These are phyloP conservation scores for Perizoma affinitatum DNA, from an alignment of 2,888 invertebrate genomes.

Conservation along the genomic window DNA sequence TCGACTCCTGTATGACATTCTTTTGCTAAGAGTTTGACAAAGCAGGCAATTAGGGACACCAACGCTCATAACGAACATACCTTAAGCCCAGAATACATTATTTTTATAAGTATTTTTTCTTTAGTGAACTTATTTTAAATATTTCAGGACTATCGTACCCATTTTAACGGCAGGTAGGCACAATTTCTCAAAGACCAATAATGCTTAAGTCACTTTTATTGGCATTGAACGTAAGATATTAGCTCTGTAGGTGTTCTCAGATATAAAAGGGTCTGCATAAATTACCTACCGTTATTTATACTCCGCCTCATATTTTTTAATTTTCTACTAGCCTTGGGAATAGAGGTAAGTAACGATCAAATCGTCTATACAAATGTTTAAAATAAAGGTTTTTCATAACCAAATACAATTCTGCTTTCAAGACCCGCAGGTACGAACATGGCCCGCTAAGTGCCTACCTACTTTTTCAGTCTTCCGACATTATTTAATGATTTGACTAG, in stretches of 20 bases:
- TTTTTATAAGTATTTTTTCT: too few species aligned
- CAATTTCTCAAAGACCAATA: slow-evolving; percentile 14
- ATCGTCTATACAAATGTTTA: not conserved
- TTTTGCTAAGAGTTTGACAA: too few species aligned
- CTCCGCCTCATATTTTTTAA: not conserved
- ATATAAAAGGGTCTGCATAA: slow-evolving; percentile 21
- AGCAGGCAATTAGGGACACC: too few species aligned
- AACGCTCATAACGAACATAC: too few species aligned
- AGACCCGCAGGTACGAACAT: slow-evolving; percentile 12
- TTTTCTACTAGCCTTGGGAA: slow-evolving; percentile 9
- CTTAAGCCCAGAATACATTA: too few species aligned
- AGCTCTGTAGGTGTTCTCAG: slow-evolving; percentile 5
- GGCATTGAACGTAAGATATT: slow-evolving; percentile 10
- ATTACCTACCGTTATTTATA: slow-evolving; percentile 12
- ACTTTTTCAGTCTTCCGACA: not conserved
- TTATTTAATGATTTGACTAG: not conserved
- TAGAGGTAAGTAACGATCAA: not conserved
- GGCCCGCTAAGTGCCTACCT: not conserved
- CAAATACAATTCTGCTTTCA: slow-evolving; percentile 38
- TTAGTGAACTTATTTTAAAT: too few species aligned
- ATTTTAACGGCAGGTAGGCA: not conserved
- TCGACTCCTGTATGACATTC: too few species aligned
- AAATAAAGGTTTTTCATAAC: slow-evolving; percentile 40
- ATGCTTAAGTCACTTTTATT: slow-evolving; percentile 8
- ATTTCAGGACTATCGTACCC: not conserved